A percentile compares a stretch with the other conserved stretches of the same genome.
phyloP scores from a whole-genome alignment of 2,113 vertebrate genomes.

The Actenoides lindsayi region DNA sequence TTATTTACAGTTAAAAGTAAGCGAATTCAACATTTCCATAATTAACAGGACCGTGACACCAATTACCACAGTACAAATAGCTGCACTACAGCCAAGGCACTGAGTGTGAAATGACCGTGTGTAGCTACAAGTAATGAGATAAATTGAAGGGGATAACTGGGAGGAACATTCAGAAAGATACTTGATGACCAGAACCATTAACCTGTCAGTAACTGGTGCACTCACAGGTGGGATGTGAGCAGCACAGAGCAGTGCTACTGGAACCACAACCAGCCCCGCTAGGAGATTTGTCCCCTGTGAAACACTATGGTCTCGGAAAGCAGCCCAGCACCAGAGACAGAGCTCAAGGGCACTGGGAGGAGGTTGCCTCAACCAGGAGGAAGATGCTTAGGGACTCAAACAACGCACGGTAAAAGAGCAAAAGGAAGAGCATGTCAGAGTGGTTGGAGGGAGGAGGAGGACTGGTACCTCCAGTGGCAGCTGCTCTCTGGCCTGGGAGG shows the following conservation, averaged over 20 bases:
- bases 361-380: not conserved
- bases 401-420: not conserved
- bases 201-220: not conserved
- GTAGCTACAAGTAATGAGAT: not conserved
- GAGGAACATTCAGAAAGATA: not conserved
- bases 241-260: not conserved
- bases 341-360: not conserved
- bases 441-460: not conserved
- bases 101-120: not conserved
- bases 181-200: not conserved
- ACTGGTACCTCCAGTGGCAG: not conserved
- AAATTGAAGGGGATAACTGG: not conserved
- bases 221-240: not conserved
- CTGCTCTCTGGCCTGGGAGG: not conserved
- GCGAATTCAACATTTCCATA: not conserved
- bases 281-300: not conserved
- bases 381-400: not conserved
- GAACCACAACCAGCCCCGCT: not conserved
- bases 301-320: rapidly evolving
- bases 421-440: rapidly evolving
- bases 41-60: not conserved
- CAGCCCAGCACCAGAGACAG: not conserved
- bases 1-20: not conserved
- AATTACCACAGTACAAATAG: not conserved
- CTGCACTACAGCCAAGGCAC: not conserved